Base-by-base conservation (phyloP, 2,888 invertebrate genomes). In the Eilema depressum region DNA sequence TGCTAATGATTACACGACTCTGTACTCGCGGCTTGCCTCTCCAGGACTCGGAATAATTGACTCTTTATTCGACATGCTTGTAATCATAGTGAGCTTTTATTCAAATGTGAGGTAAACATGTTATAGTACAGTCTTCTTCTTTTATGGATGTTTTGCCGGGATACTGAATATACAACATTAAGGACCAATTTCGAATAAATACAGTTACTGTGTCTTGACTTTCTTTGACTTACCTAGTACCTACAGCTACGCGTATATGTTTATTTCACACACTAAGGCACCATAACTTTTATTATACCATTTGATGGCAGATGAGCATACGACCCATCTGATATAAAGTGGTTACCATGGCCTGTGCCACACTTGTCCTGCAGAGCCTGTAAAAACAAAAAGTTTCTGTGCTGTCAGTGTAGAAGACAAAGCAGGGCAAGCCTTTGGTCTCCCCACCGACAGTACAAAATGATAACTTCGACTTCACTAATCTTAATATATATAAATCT, bases 1-100 rank as follows among this genome's bases (percentile, higher is more conserved):
- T 84, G 85, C 82, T 86, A 86, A 87, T 84, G 80, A 81, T 81
- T 80, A 85, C 82, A 81, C 81, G 82, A 85, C 80, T 81, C 78
- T 80, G 79, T 79, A 78, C 82, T 85, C 81, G 84, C 76, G 85
- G 82, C 76, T 82, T 79, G 84, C 84, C 83, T 79, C 82, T 79
- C 78, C 41, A 74, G 70, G 76, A 80, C 71, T 69, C 79, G 75
- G 76, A 82, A 82, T 83, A 84, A 85, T 86, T 83, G 77, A 82
- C 79, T 81, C 81, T 78, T 81, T 81, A 81, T 77, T 78, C 76
- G 75, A 75, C 76, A 76, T 77, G 79, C 75, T 81, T 79, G 76
- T 76, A 74, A 80, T 80, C 78, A 79, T 75, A 83, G 76, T 79
- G 61, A 72, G 78, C 75, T 83, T 81, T 82, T 81, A 82, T 81